Evolutionary conservation across 2,113 vertebrate species (phyloP), one percentile per base, ranked within the genome.

Genomic region (Sebastes schlegelii): DNA sequence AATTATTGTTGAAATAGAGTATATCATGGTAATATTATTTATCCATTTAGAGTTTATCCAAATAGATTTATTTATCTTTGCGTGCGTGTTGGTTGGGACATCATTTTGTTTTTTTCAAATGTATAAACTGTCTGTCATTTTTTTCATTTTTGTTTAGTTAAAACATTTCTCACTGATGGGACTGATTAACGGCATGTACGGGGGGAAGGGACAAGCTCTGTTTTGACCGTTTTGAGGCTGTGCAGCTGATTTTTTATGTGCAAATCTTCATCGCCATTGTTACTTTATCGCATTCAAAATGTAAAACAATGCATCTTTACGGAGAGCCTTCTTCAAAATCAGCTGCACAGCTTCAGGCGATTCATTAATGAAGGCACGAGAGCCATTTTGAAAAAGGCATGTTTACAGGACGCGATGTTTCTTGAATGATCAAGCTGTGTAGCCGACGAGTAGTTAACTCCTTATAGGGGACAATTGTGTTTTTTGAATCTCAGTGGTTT

Each of bases 51-150:
- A 93, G 52, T 91, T 89, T 93, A 93, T 91, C 82, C 86, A 92
- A 71, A 87, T 93, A 90, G 84, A 92, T 89, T 83, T 90, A 95
- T 95, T 92, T 93, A 91, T 92, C 89, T 87, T 83, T 76, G 73
- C 43, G 60, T 63, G 48, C 10, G 71, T 83, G 61, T 48, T 73
- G 76, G 88, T 72, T 11, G 69, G 72, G 72, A 65, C 45, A 61
- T 88, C 75, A 74, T 91, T 57, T 89, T 86, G 69, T 86, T 84
- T 49, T 49, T 84, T 88, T 79, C 9, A 70, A 69, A 87, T 86
- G 84, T 92, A 78, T 86, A 89, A 88, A 88, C 21, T 89, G 63
- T 91, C 75, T 86, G 83, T 92, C 42, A 85, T 86, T 90, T 43
- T 83, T 87, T 77, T 70, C 69, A 57, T 88, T 84, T 86, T 85